Evolutionary conservation across 1,140 invertebrate genomes (phyloP), one percentile per base, ranked within the genome.

Genomic region (Caenorhabditis tropicalis): DNA sequence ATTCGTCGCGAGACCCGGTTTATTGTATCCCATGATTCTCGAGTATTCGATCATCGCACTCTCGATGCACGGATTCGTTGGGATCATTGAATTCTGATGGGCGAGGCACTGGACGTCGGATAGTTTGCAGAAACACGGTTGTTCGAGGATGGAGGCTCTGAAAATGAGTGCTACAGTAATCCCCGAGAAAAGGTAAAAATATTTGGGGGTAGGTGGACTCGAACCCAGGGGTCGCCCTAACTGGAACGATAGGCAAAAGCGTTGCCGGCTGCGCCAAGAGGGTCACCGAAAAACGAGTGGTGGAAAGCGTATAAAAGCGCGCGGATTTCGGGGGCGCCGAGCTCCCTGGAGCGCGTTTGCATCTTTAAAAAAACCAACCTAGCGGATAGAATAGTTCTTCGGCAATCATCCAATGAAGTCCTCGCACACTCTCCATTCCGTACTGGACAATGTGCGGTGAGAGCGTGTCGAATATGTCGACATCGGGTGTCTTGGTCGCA

Each of bases 21-120:
- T 80, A 43, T 39, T 33, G 65, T 56, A 80, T 21, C 65, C 33
- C 74, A 79, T 79, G 31, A 79, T 36, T 60, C 65, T 31, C 0
- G 83, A 74, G 27, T 87, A 84, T 53, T 86, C 86, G 27, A 81
- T 82, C 82, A 87, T 87, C 0, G 87, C 85, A 19, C 65, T 86
- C 70, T 87, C 89, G 43, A 90, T 85, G 82, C 89, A 90, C 0
- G 89, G 89, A 70, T 91, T 87, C 10, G 27, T 87, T 4, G 88
- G 88, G 16, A 89, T 79, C 81, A 89, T 85, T 19, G 84, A 21
- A 10, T 85, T 86, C 46, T 90, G 88, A 39, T 86, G 58, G 21
- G 65, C 39, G 15, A 86, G 56, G 65, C 88, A 89, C 33, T 79
- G 49, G 29, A 79, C 84, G 80, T 89, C 90, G 29, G 81, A 82